Evolutionary conservation across 1,140 invertebrate species (phyloP).

Genomic region (Carposina sasakii): DNA sequence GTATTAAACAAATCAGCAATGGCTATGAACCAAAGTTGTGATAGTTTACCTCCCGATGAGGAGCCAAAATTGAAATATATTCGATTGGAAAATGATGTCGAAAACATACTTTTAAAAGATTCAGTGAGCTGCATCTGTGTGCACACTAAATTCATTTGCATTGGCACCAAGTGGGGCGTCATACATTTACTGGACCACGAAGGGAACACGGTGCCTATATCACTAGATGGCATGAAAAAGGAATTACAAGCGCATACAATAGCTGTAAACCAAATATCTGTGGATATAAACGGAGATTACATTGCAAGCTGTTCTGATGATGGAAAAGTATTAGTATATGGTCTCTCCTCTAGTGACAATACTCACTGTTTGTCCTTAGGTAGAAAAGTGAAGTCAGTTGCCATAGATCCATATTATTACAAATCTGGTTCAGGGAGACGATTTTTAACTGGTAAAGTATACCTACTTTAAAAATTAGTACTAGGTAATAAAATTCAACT

Average conservation of each 20-base stretch:
- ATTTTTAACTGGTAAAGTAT: slow-evolving; percentile 80
- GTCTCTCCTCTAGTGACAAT: slow-evolving; percentile 87
- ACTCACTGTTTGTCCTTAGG: slow-evolving; percentile 86
- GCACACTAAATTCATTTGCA: slow-evolving; percentile 94
- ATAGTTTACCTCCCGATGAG: slow-evolving; percentile 75
- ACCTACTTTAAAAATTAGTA: no score
- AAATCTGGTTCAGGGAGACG: slow-evolving; percentile 82
- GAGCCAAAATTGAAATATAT: slow-evolving; percentile 96
- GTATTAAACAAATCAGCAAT: no score
- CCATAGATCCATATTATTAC: slow-evolving; percentile 90
- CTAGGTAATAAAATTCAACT: no score
- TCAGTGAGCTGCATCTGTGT: slow-evolving; percentile 93
- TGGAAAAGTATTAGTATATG: slow-evolving; percentile 88
- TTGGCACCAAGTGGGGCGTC: slow-evolving; percentile 92
- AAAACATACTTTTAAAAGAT: slow-evolving; percentile 89
- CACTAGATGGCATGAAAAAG: slow-evolving; percentile 75
- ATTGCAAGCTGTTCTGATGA: slow-evolving; percentile 95
- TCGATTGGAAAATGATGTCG: slow-evolving; percentile 89
- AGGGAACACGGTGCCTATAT: slow-evolving; percentile 83
- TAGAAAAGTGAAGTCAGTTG: slow-evolving; percentile 88
- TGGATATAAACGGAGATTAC: slow-evolving; percentile 92
- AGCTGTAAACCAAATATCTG: slow-evolving; percentile 94
- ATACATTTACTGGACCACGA: slow-evolving; percentile 94
- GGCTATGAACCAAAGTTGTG: slow-evolving; percentile 58
- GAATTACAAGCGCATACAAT: slow-evolving; percentile 87